Evolutionary conservation across 1,140 invertebrate genomes (phyloP).

Genomic region (Drosophila seguyi): DNA sequence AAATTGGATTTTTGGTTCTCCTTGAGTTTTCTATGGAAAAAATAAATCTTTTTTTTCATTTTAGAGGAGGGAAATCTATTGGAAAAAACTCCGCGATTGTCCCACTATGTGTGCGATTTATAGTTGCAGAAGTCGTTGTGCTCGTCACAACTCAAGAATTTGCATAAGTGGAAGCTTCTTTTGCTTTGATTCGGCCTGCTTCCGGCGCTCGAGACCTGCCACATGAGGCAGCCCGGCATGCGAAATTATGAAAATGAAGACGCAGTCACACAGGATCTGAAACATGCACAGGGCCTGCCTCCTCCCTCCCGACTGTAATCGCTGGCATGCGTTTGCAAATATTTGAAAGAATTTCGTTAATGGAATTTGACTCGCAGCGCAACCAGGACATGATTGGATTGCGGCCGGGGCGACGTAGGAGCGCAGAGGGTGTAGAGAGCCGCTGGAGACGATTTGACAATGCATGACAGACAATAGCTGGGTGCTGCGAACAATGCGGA

Average conservation of each 20-base stretch:
- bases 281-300: not conserved
- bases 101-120: constrained; percentile 29
- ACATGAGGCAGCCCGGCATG: constrained; percentile 54
- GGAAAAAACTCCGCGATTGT: not conserved
- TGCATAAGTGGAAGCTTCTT: constrained; percentile 62
- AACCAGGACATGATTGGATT: constrained; percentile 61
- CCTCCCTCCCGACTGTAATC: constrained; percentile 5
- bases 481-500: constrained; percentile 35
- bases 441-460: constrained; percentile 45
- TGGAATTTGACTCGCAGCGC: constrained; percentile 45
- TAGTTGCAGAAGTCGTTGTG: constrained; percentile 24
- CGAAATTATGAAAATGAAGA: constrained; percentile 76
- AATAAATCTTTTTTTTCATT: not conserved
- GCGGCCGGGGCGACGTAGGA: not conserved
- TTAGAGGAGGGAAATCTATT: too few species aligned
- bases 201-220: constrained; percentile 24
- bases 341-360: constrained; percentile 55
- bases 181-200: constrained; percentile 48
- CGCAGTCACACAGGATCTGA: constrained; percentile 27
- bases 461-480: constrained; percentile 51
- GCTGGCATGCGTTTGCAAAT: constrained; percentile 63
- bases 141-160: constrained; percentile 40
- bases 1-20: not conserved
- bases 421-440: constrained; percentile 30
- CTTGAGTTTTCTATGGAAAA: not conserved